Conservation (phyloP, 1,140 invertebrate genomes). For the Chionoecetes opilio region DNA sequence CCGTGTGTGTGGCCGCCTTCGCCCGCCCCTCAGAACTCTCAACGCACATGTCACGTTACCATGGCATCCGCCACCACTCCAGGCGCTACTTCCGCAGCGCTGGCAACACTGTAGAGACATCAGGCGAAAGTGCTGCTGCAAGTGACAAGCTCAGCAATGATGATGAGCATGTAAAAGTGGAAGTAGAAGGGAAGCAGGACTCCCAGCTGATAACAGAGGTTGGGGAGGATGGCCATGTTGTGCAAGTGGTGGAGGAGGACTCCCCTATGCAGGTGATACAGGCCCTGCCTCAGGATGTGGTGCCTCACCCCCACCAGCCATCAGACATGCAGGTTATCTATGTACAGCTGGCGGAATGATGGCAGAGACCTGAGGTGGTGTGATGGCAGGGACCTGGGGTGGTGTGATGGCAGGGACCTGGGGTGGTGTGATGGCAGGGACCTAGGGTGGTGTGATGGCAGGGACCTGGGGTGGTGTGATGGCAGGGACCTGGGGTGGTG, state of each 20-base stretch:
- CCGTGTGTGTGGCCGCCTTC: conserved; percentile 67
- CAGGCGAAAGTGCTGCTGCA: not conserved
- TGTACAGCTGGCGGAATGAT: conserved; percentile 69
- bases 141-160: not conserved
- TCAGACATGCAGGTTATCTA: conserved; percentile 75
- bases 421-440: too few species aligned
- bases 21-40: conserved; percentile 71
- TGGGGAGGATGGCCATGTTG: conserved; percentile 64
- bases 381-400: not conserved
- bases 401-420: not conserved
- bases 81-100: conserved; percentile 63
- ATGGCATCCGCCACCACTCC: conserved; percentile 63
- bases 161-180: not conserved
- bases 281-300: conserved; percentile 45
- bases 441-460: too few species aligned
- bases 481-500: too few species aligned
- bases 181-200: not conserved
- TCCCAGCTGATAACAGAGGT: conserved; percentile 55
- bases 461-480: too few species aligned
- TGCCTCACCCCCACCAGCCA: not conserved
- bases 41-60: conserved; percentile 61
- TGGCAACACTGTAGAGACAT: not conserved
- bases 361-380: not conserved
- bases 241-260: conserved; percentile 58
- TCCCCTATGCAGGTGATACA: conserved; percentile 60